These are phyloP conservation scores for Arenaria interpres DNA, from an alignment of 2,113 vertebrate species.

Conservation along the genomic window DNA sequence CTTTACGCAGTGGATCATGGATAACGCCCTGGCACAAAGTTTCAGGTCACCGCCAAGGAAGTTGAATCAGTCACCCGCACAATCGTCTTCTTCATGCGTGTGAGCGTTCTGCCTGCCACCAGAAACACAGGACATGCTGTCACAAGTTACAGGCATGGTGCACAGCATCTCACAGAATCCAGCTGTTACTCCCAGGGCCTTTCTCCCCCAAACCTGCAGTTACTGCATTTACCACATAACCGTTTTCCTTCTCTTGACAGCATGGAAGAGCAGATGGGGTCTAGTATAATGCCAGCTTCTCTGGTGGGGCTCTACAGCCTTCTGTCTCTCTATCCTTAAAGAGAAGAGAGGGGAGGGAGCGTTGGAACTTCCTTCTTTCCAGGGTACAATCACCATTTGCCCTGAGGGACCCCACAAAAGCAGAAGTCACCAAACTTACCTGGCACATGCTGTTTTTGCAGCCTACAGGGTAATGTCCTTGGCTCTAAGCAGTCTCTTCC, in stretches of 20 bases:
- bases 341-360: not conserved
- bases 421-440: not conserved
- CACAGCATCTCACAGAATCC: not conserved
- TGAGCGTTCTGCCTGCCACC: not conserved
- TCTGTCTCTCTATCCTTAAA: not conserved
- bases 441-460: not conserved
- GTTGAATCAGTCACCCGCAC: not conserved
- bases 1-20: not conserved
- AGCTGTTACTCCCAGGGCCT: not conserved
- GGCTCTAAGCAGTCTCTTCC: not conserved
- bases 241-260: not conserved
- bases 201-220: not conserved
- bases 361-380: not conserved
- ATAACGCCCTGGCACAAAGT: not conserved
- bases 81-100: accelerated
- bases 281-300: conserved; percentile 3
- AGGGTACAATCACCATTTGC: not conserved
- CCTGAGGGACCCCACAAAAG: not conserved
- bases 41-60: not conserved
- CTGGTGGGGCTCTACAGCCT: conserved; percentile 20
- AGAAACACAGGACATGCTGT: accelerated
- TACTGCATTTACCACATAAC: not conserved
- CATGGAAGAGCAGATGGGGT: conserved; percentile 17
- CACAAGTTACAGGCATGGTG: accelerated
- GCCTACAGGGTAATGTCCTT: not conserved